Evolutionary conservation across 2,888 invertebrate species (phyloP).

Genomic region (Baccha elongata): DNA sequence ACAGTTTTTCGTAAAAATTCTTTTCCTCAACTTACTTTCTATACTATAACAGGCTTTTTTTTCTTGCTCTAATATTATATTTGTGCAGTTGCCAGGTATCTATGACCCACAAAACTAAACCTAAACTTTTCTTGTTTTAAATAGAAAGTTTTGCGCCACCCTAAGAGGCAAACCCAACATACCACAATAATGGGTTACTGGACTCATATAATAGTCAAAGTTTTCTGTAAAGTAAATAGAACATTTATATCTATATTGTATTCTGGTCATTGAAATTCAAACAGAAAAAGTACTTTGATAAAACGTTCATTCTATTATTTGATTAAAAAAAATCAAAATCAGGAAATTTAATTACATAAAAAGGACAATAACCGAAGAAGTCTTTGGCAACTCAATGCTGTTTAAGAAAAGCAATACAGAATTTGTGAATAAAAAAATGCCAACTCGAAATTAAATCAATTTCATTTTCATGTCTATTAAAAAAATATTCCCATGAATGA

Average conservation of each 20-base stretch:
- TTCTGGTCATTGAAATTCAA: constrained; percentile 33
- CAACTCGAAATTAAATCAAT: background rate
- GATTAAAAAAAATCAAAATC: constrained; percentile 19
- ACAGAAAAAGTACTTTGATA: constrained; percentile 25
- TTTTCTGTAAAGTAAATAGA: constrained; percentile 23
- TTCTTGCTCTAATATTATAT: background rate
- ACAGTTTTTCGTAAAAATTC: background rate
- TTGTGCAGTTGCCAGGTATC: constrained; percentile 18
- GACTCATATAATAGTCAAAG: constrained; percentile 39
- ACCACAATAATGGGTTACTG: constrained; percentile 33
- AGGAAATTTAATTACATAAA: background rate
- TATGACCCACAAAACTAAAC: constrained; percentile 15
- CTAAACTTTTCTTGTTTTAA: constrained; percentile 33
- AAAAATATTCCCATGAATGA: background rate
- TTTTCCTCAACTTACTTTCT: background rate
- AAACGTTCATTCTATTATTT: constrained; percentile 20
- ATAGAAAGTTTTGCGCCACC: constrained; percentile 22
- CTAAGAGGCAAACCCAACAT: constrained; percentile 26
- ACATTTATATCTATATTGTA: constrained; percentile 29
- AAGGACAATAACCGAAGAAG: no score
- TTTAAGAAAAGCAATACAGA: no score
- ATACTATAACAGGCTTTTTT: constrained; percentile 6
- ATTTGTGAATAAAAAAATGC: background rate
- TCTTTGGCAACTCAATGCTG: no score
- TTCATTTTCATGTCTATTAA: background rate